A percentile compares a stretch with the other conserved stretches of the same genome.
Conservation (phyloP, 2,797 vertebrate genomes). For the Gymnocypris eckloni region DNA sequence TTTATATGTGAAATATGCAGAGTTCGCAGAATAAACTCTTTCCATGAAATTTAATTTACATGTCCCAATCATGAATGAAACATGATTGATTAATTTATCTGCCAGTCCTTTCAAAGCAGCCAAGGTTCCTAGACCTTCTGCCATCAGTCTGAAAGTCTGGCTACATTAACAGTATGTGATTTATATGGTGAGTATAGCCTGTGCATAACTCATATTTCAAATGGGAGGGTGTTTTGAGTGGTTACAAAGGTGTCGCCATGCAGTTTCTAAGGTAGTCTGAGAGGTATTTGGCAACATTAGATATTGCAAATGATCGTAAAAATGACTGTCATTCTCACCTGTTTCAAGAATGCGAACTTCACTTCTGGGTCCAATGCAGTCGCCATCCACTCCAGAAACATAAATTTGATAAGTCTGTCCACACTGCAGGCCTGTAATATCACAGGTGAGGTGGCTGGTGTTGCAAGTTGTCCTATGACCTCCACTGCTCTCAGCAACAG, state of each 20-base stretch:
- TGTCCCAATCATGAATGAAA: no score
- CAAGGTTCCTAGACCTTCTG: no score
- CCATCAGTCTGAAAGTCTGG: not conserved
- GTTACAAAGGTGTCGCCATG: not conserved
- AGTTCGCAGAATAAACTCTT: no score
- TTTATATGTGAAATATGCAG: no score
- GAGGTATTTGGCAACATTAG: not conserved
- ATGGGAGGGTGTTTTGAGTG: not conserved
- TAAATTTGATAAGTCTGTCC: conserved; percentile 75
- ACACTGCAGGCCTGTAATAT: conserved; percentile 71
- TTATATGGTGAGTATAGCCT: not conserved
- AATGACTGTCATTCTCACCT: conserved; percentile 61
- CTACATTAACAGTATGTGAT: not conserved
- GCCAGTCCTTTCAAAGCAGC: no score
- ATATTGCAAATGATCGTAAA: not conserved
- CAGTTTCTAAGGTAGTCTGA: no score
- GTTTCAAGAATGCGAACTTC: conserved; percentile 63
- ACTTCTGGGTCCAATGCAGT: conserved; percentile 73
- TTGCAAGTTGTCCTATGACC: conserved; percentile 69
- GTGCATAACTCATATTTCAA: not conserved
- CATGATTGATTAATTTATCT: no score
- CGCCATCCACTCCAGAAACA: conserved; percentile 68
- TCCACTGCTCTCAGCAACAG: conserved; percentile 62
- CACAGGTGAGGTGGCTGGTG: conserved; percentile 69
- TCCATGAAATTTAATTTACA: no score